phyloP scores from a whole-genome alignment of 2,888 invertebrate genomes.

The Torymus tubicola region DNA sequence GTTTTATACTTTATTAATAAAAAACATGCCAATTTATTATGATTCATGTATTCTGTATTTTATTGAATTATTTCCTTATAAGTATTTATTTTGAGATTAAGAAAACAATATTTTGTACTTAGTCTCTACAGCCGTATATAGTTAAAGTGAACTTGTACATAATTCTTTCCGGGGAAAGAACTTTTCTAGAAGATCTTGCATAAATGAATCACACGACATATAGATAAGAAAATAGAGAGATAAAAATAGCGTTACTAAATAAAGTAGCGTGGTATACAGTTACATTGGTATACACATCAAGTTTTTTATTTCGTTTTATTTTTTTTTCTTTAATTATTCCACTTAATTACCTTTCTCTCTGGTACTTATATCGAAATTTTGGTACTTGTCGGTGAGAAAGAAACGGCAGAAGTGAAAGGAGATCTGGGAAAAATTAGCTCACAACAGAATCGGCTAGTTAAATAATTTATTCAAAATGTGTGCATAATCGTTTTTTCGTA shows the following conservation, averaged over 20 bases:
- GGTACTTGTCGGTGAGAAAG: slow-evolving; percentile 39
- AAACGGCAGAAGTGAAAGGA: slow-evolving; percentile 54
- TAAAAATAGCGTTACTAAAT: slow-evolving; percentile 57
- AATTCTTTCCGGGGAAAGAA: slow-evolving; percentile 32
- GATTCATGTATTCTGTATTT: slow-evolving; percentile 51
- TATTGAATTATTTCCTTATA: slow-evolving; percentile 49
- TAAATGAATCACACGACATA: slow-evolving; percentile 38
- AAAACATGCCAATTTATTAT: slow-evolving; percentile 54
- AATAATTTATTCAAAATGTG: slow-evolving; percentile 48
- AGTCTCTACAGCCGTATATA: slow-evolving; percentile 11
- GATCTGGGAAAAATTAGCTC: slow-evolving; percentile 44
- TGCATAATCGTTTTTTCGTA: slow-evolving; percentile 51
- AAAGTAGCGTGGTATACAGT: slow-evolving; percentile 10
- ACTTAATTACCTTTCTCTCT: slow-evolving; percentile 29
- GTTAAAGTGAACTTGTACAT: slow-evolving; percentile 42
- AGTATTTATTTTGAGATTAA: slow-evolving; percentile 31
- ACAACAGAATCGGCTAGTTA: slow-evolving; percentile 40
- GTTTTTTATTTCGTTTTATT: slow-evolving; percentile 15
- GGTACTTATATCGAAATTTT: slow-evolving; percentile 26
- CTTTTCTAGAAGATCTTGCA: slow-evolving; percentile 35
- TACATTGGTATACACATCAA: slow-evolving; percentile 22
- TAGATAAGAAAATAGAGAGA: slow-evolving; percentile 58
- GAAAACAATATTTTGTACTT: slow-evolving; percentile 19
- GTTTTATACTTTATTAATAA: slow-evolving; percentile 59
- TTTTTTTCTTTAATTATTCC: slow-evolving; percentile 25